Evolutionary conservation across 2,888 invertebrate genomes (phyloP), one percentile per base, ranked within the genome.

Genomic region (Zhengitettix transpicula): DNA sequence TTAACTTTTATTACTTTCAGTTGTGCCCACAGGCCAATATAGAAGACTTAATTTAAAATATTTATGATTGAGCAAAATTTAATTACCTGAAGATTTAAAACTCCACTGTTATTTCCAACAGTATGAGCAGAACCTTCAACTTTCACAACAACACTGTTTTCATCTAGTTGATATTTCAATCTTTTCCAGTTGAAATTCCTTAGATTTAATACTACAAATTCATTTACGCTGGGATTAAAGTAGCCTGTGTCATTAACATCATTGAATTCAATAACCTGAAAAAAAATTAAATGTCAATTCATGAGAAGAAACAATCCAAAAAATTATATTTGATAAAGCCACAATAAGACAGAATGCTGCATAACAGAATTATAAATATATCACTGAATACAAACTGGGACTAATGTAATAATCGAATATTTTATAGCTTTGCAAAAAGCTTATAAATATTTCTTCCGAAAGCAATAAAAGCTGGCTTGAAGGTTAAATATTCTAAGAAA

Each of bases 181-280:
- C 70, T 66, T 3, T 66, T 66, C 78, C 78, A 78, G 42, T 67
- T 62, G 57, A 75, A 74, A 55, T 69, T 65, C 55, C 69, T 68
- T 1, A 73, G 69, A 57, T 71, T 67, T 52, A 74, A 17, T 74
- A 71, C 2, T 74, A 71, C 17, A 67, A 67, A 10, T 71, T 69
- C 2, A 53, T 64, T 17, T 62, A 59, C 10, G 65, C 63, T 40
- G 65, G 3, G 65, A 63, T 73, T 66, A 56, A 76, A 68, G 15
- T 67, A 60, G 0, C 75, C 82, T 1, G 71, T 73, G 68, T 82
- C 79, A 40, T 76, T 71, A 1, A 75, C 59, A 67, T 83, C 83
- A 60, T 82, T 74, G 68, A 80, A 83, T 66, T 82, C 80, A 66
- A 76, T 75, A 47, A 83, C 66, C 83, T 83, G 69, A 52, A 65